Base-by-base conservation (phyloP, 2,797 vertebrate genomes). In the Tapera naevia region DNA sequence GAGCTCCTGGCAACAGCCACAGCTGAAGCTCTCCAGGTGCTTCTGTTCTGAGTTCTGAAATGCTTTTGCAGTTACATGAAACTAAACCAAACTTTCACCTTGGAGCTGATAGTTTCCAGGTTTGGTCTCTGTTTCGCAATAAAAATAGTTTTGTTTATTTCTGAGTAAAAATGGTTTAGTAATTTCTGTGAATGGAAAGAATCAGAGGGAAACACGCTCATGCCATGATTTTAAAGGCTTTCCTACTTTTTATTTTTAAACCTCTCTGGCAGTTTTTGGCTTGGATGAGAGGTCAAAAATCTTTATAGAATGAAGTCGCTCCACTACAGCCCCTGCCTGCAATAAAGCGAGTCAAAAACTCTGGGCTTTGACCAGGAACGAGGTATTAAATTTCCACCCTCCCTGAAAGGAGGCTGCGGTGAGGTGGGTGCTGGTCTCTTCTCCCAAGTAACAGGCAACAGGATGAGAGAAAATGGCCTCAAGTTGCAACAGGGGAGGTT, bases 41-140 rank as follows among this genome's bases (percentile, higher is more conserved):
- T 94, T 74, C 88, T 90, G 74, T 94, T 95, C 72, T 13, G 70
- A 94, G 64, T 33, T 91, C 71, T 78, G 61, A 94, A 93, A 85
- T 41, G 46, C 32, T 93, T 93, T 56, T 89, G 84, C 74, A 91
- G 79, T 69, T 65, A 54, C 24, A 45, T 25, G 35, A 70, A 93
- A 92, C 66, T 76, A 78, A 89, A 84, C 51, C 56, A 89, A 57
- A 82, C 57, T 74, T 92, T 33, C 65, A 88, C 57, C 57, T 50
- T 73, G 51, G 57, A 91, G 33, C 3, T 33, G 57, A 39, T 57
- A 71, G 74, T 95, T 94, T 93, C 92, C 93, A 87, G 53, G 56
- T 85, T 89, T 87, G 30, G 33, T 58, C 56, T 85, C 75, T 4
- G 1, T 33, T 75, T 90, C 57, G 37, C 61, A 78, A 61, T 56